phyloP scores from a whole-genome alignment of 2,888 invertebrate species.

The Cremastobaeus sp. region DNA sequence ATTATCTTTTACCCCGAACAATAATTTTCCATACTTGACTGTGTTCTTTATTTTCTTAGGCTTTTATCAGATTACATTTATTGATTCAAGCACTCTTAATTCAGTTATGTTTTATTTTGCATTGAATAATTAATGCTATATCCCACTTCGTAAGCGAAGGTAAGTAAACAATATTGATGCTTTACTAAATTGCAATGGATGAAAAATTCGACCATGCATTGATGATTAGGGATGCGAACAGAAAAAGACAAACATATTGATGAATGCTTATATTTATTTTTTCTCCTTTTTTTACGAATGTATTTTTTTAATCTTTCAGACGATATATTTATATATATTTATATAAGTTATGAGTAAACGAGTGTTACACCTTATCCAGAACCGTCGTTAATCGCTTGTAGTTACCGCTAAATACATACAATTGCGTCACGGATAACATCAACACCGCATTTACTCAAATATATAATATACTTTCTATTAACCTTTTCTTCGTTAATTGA shows the following conservation, averaged over 20 bases:
- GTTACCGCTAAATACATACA: slow-evolving; percentile 66
- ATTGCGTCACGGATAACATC: slow-evolving; percentile 68
- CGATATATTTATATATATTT: slow-evolving; percentile 63
- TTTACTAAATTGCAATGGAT: no score
- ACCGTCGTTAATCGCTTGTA: slow-evolving; percentile 63
- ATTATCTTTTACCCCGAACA: no score
- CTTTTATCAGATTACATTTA: no score
- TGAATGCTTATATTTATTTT: slow-evolving; percentile 77
- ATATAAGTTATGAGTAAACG: slow-evolving; percentile 78
- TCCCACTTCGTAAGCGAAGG: no score
- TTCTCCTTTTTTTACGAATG: slow-evolving; percentile 71
- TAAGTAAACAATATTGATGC: no score
- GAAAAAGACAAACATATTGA: slow-evolving; percentile 67
- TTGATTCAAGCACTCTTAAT: no score
- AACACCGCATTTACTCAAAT: slow-evolving; percentile 76
- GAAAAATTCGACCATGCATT: no score
- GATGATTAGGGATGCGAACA: slow-evolving; percentile 27
- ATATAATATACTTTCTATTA: slow-evolving; percentile 77
- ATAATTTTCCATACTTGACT: no score
- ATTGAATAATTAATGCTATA: no score
- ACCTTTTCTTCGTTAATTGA: slow-evolving; percentile 74
- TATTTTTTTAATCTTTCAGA: slow-evolving; percentile 71
- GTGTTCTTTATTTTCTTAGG: no score
- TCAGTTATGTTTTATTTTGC: no score
- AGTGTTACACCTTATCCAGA: slow-evolving; percentile 76